A percentile compares a stretch with the other conserved stretches of the same genome.
These are phyloP conservation scores for Melanostoma mellinum DNA, from an alignment of 2,888 invertebrate genomes.

Conservation along the genomic window DNA sequence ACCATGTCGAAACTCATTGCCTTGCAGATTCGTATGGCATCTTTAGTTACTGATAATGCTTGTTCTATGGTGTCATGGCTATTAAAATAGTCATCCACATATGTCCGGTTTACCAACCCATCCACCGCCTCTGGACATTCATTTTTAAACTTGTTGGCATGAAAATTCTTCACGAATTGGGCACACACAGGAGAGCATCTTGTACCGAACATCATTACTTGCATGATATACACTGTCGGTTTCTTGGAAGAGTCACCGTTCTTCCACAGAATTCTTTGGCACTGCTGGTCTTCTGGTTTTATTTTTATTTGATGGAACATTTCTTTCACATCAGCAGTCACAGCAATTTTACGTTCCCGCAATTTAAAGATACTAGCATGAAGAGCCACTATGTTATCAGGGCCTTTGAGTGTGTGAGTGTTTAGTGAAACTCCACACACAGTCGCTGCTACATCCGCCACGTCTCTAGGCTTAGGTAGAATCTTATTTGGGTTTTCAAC, in stretches of 20 bases:
- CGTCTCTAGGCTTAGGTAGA: no score
- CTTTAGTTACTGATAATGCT: not conserved
- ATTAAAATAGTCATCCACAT: slow-evolving; percentile 49
- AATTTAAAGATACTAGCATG: no score
- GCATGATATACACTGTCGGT: slow-evolving; percentile 9
- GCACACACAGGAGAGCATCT: slow-evolving; percentile 12
- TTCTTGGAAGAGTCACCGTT: not conserved
- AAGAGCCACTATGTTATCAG: no score
- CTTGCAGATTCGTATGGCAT: not conserved
- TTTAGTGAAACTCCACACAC: no score
- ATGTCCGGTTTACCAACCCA: no score
- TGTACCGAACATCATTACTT: slow-evolving; percentile 22
- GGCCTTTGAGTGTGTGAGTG: no score
- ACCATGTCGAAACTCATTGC: not conserved
- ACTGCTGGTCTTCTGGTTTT: no score
- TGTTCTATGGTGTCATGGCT: not conserved
- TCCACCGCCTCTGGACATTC: not conserved
- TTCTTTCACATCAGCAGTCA: no score
- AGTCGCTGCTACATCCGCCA: no score
- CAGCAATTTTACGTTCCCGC: no score
- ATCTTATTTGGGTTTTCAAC: no score
- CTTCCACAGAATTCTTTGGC: not conserved
- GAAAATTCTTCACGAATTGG: slow-evolving; percentile 1
- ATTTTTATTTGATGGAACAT: no score
- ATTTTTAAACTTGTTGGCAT: slow-evolving; percentile 7